Conservation (phyloP, 2,888 invertebrate genomes). For the Eristalis tenax region DNA sequence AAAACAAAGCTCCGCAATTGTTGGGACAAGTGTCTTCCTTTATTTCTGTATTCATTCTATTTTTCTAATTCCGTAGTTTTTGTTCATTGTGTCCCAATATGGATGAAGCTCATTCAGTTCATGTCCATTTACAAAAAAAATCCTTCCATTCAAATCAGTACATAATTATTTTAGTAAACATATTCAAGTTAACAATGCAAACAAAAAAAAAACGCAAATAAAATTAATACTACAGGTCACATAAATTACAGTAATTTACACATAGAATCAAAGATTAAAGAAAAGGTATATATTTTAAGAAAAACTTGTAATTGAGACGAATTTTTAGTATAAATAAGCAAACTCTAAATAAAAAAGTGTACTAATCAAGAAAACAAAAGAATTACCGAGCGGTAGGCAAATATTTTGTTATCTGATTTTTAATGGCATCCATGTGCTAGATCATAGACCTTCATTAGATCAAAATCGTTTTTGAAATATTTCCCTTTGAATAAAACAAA, state of each 20-base stretch:
- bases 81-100: too few relatives aligned
- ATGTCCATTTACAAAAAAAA: background rate
- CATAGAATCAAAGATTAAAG: slow-evolving; percentile 18
- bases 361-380: slow-evolving; percentile 4
- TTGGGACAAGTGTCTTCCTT: too few relatives aligned
- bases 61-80: too few relatives aligned
- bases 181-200: slow-evolving; percentile 58
- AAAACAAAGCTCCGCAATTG: too few relatives aligned
- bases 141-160: slow-evolving; percentile 39
- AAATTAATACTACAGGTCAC: slow-evolving; percentile 58
- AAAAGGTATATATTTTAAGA: slow-evolving; percentile 66
- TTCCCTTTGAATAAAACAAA: background rate
- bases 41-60: too few relatives aligned
- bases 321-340: slow-evolving; percentile 65
- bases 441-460: slow-evolving; percentile 8
- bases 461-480: background rate
- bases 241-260: slow-evolving; percentile 65
- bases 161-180: slow-evolving; percentile 18
- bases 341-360: slow-evolving; percentile 7
- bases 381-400: slow-evolving; percentile 51
- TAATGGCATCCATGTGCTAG: slow-evolving; percentile 42
- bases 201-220: slow-evolving; percentile 4
- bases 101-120: background rate
- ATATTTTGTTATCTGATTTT: slow-evolving; percentile 66
- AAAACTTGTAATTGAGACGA: slow-evolving; percentile 65